Evolutionary conservation across 2,888 invertebrate species (phyloP), one percentile per base, ranked within the genome.

Genomic region (Drosophila colorata): DNA sequence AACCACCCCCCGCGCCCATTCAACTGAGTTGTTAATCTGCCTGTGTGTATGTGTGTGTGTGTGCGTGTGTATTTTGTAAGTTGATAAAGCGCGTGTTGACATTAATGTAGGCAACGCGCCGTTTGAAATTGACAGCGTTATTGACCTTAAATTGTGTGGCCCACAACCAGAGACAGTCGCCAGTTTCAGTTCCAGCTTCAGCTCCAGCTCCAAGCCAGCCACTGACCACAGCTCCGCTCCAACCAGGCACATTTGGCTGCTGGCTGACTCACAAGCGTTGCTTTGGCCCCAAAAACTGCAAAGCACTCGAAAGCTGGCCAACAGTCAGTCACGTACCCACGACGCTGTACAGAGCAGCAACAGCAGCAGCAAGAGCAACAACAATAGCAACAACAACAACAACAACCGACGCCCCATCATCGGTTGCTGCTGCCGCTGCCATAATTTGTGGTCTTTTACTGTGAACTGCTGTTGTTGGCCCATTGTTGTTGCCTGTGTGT

Each of bases 101-200:
- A 83, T 86, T 86, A 83, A 86, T 83, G 81, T 81, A 82, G 86
- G 75, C 63, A 75, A 82, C 77, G 80, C 73, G 87, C 83, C 87
- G 68, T 77, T 83, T 87, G 81, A 84, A 81, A 79, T 70, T 83
- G 83, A 87, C 83, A 83, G 83, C 79, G 81, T 87, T 87, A 83
- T 83, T 87, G 83, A 84, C 83, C 74, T 87, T 81, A 87, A 84
- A 83, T 80, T 87, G 70, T 67, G 63, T 71, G 55, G 65, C 51
- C 40, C 44, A 48, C 13, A n/a, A 43, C 38, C 61, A 28, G 16
- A 18, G 14, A 47, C 13, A 3, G 4, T 18, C 2, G 40, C 18
- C 11, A 40, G 40, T 4, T 31, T 23, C 31, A 8, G 23, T 33
- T 37, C 14, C 44, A 23, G 43, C 2, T 16, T 4, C 33, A 38